Conservation (phyloP, 2,888 invertebrate genomes). For the Morpho helenor region DNA sequence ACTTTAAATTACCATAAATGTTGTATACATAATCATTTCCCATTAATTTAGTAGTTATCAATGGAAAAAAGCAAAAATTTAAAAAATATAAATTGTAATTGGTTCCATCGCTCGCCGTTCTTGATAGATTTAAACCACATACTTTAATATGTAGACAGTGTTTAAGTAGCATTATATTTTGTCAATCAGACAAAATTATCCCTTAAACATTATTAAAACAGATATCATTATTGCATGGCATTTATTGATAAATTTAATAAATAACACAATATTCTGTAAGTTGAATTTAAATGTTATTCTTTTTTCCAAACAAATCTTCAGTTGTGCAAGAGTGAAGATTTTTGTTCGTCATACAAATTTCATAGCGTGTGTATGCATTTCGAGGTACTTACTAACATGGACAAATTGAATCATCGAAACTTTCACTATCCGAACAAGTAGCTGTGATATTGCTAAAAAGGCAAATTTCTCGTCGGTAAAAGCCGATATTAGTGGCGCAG, state of each 20-base stretch:
- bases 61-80: too few relatives aligned
- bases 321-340: background rate
- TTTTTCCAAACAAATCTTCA: background rate
- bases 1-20: too few relatives aligned
- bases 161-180: too few relatives aligned
- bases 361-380: background rate
- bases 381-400: background rate
- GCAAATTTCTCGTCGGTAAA: too few relatives aligned
- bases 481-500: too few relatives aligned
- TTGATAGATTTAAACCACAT: too few relatives aligned
- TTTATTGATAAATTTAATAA: background rate
- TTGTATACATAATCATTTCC: too few relatives aligned
- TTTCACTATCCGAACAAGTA: conserved; percentile 2
- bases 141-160: too few relatives aligned
- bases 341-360: conserved; percentile 1
- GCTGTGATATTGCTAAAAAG: background rate
- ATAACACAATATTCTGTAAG: conserved; percentile 1
- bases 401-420: background rate
- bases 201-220: background rate
- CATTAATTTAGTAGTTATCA: too few relatives aligned
- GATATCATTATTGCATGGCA: background rate
- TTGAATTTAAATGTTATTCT: conserved; percentile 7
- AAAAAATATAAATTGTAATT: too few relatives aligned
- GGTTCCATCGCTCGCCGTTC: too few relatives aligned
- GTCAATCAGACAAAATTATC: background rate